Evolutionary conservation across 2,113 vertebrate genomes (phyloP).

Genomic region (Cynopterus brachyotis): DNA sequence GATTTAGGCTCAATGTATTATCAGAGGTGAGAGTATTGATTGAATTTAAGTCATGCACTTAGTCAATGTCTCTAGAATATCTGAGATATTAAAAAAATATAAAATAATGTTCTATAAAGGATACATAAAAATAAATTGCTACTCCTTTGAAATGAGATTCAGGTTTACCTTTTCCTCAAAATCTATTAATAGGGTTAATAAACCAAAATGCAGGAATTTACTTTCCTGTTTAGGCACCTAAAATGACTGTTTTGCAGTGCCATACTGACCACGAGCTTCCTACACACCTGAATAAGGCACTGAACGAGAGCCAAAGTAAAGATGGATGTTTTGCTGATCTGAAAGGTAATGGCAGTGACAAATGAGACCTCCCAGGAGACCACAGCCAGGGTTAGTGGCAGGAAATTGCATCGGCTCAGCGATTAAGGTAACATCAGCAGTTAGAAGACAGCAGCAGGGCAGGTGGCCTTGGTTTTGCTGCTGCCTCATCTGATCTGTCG

Average conservation of each 20-base stretch:
- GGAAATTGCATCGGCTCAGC: slow-evolving; percentile 57
- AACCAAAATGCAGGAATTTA: neutral
- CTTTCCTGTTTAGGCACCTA: neutral
- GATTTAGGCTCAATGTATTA: neutral
- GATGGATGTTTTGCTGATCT: slow-evolving; percentile 59
- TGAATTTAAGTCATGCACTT: neutral
- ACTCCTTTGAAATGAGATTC: slow-evolving; percentile 1
- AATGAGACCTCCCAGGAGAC: slow-evolving; percentile 60
- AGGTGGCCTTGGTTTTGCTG: slow-evolving; percentile 64
- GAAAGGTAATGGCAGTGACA: slow-evolving; percentile 68
- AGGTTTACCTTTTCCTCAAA: neutral
- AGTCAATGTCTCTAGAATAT: neutral
- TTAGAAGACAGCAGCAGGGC: slow-evolving; percentile 36
- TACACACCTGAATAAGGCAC: neutral
- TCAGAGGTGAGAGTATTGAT: neutral
- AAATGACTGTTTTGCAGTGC: neutral
- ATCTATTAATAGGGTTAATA: neutral
- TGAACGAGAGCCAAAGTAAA: neutral
- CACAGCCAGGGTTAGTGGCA: slow-evolving; percentile 15
- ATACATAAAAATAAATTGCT: neutral
- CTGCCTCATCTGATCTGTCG: slow-evolving; percentile 37
- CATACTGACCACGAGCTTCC: neutral
- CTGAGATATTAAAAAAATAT: neutral
- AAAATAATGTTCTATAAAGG: neutral
- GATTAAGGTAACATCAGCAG: slow-evolving; percentile 70